Evolutionary conservation across 2,888 invertebrate species (phyloP).

Genomic region (Drepanosiphum platanoidis): DNA sequence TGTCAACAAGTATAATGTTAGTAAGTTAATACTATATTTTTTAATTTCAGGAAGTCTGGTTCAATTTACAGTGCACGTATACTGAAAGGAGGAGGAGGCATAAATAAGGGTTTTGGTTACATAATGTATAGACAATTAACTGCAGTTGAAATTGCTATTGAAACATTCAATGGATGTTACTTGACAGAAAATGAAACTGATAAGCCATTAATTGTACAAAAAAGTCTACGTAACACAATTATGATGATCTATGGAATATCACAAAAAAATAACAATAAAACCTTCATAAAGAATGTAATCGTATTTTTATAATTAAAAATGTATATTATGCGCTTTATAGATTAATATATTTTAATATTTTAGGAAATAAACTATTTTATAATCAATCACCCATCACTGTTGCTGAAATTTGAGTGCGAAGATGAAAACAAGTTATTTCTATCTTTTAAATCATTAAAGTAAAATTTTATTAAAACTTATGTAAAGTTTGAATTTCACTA

Average conservation of each 20-base stretch:
- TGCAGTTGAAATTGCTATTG: slow-evolving; percentile 40
- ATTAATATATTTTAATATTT: not conserved
- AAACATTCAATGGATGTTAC: slow-evolving; percentile 36
- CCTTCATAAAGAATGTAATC: slow-evolving; percentile 21
- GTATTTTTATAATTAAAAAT: too few relatives aligned
- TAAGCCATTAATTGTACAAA: slow-evolving; percentile 50
- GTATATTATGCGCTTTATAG: too few relatives aligned
- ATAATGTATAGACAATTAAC: slow-evolving; percentile 51
- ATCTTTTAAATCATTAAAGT: slow-evolving; percentile 61
- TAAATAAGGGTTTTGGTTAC: slow-evolving; percentile 59
- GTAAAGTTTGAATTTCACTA: not conserved
- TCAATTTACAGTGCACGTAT: slow-evolving; percentile 52
- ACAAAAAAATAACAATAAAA: slow-evolving; percentile 33
- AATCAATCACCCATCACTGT: slow-evolving; percentile 42
- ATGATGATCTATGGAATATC: slow-evolving; percentile 59
- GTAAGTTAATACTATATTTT: not conserved
- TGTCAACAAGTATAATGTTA: too few relatives aligned
- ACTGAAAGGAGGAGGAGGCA: slow-evolving; percentile 48
- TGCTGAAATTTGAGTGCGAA: slow-evolving; percentile 57
- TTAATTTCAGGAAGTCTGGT: slow-evolving; percentile 47
- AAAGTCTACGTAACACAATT: slow-evolving; percentile 51
- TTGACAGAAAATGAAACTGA: slow-evolving; percentile 39
- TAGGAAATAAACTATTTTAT: slow-evolving; percentile 52
- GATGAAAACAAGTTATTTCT: slow-evolving; percentile 54
- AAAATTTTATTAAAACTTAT: not conserved